These are phyloP conservation scores for Sarcoramphus papa DNA, from an alignment of 2,797 vertebrate genomes.

Conservation along the genomic window DNA sequence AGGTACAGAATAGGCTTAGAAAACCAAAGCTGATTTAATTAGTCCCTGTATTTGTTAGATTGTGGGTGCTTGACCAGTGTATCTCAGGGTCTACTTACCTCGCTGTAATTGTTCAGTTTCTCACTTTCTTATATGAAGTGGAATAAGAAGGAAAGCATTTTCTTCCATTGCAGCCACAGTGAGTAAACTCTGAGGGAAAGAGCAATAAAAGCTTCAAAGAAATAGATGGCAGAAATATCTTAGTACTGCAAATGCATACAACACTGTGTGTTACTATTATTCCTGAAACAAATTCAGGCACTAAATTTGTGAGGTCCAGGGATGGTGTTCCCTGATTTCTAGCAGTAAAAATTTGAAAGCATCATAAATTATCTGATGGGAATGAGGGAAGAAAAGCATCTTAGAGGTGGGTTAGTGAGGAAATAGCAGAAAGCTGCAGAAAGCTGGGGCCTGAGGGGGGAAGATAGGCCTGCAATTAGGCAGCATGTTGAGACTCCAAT, in stretches of 20 bases:
- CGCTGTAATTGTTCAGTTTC: not conserved
- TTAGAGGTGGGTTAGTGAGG: not conserved
- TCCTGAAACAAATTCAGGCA: conserved; percentile 3
- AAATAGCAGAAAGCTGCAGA: not conserved
- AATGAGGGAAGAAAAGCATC: not conserved
- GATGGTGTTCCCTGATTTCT: not conserved
- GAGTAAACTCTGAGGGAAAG: not conserved
- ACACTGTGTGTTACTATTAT: not conserved
- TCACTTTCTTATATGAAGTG: not conserved
- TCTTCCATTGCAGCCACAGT: not conserved
- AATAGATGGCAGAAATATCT: conserved; percentile 7
- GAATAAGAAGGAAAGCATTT: not conserved
- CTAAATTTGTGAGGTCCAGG: not conserved
- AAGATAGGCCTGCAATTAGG: not conserved
- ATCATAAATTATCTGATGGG: not conserved
- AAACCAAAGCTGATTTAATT: not conserved
- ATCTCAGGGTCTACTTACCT: not conserved
- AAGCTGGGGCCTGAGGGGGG: not conserved
- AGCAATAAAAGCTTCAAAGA: conserved; percentile 16
- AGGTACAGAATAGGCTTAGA: not conserved
- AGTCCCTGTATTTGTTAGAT: not conserved
- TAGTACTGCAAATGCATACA: not conserved
- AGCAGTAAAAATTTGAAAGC: conserved; percentile 13
- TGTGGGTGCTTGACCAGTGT: not conserved
- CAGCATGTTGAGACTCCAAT: not conserved